Evolutionary conservation across 2,888 invertebrate genomes (phyloP), one percentile per base, ranked within the genome.

Genomic region (Buathra laborator): DNA sequence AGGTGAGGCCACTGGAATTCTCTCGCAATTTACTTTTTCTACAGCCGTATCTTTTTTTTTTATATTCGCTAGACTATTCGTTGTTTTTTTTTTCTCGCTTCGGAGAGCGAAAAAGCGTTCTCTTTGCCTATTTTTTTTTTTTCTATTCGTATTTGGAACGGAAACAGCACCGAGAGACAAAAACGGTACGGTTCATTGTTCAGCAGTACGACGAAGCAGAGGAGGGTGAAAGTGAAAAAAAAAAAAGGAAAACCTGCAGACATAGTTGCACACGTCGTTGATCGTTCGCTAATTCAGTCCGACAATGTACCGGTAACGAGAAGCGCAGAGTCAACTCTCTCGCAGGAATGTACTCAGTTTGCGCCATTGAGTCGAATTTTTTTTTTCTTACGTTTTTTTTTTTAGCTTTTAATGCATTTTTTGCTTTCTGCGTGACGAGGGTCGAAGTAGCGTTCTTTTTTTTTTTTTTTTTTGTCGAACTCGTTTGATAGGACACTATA

Each of bases 231-330:
- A 7, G 77, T n/a, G 72, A 59, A 48, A 44, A n/a, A 68, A 71
- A 81, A 24, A 24, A 24, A 24, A 24, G 3, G 2, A 46, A 83
- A 14, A 62, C 29, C 32, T 10, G 70, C 53, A 67, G 51, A 64
- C 51, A 78, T 66, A 72, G 76, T 80, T 46, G 70, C 77, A 70
- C 80, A 85, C 77, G 76, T 66, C 72, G 64, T 56, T 74, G 72
- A 71, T 76, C 74, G 76, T 74, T 76, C 74, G 84, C 81, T 85
- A 85, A 85, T 85, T 85, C 85, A 66, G 70, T 66, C 46, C 56
- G 66, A 85, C 85, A 85, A 85, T 85, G 75, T 66, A 75, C 75
- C 74, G 81, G 70, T 85, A 85, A 85, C 85, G 81, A 85, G 85
- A 75, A 79, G 66, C 51, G 74, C 70, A 62, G 67, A 78, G 59